These are phyloP conservation scores for Xylota segnis DNA, from an alignment of 2,888 invertebrate species.

Conservation along the genomic window DNA sequence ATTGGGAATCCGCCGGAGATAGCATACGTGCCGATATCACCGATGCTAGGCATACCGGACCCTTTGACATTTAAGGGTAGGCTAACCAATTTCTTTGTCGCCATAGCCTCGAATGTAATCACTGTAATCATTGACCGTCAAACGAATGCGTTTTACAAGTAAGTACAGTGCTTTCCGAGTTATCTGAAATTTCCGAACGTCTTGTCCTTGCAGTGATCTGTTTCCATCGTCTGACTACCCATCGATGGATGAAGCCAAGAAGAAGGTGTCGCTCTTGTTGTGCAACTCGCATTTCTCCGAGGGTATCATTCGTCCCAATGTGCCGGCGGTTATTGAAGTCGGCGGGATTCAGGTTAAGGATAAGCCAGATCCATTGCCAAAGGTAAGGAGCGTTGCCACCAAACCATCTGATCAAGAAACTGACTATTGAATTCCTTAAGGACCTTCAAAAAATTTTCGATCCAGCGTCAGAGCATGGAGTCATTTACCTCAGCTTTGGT, in stretches of 20 bases:
- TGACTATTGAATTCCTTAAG: background rate
- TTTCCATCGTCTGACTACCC: slow-evolving; percentile 80
- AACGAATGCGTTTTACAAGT: slow-evolving; percentile 32
- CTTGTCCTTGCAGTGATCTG: slow-evolving; percentile 71
- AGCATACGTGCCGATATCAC: slow-evolving; percentile 78
- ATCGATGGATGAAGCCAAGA: slow-evolving; percentile 77
- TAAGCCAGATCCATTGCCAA: slow-evolving; percentile 80
- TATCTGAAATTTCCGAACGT: background rate
- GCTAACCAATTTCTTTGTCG: slow-evolving; percentile 74
- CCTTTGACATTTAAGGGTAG: slow-evolving; percentile 79
- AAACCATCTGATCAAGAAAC: too few species aligned
- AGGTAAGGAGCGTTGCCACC: slow-evolving; percentile 77
- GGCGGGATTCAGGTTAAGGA: slow-evolving; percentile 84
- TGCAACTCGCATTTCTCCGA: slow-evolving; percentile 82
- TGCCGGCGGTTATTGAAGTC: slow-evolving; percentile 82
- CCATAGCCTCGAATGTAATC: background rate
- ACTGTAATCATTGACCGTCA: background rate
- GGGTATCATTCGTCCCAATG: slow-evolving; percentile 81
- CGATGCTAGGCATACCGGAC: background rate
- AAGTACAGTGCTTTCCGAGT: background rate
- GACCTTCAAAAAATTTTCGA: slow-evolving; percentile 79
- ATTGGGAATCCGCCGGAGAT: slow-evolving; percentile 80
- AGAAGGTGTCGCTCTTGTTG: slow-evolving; percentile 82
- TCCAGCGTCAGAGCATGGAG: slow-evolving; percentile 81
- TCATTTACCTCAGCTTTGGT: slow-evolving; percentile 81